Percentiles rank a stretch among this genome's conserved stretches.
Evolutionary conservation across 2,113 vertebrate genomes (phyloP).

Genomic region (Labrus mixtus): DNA sequence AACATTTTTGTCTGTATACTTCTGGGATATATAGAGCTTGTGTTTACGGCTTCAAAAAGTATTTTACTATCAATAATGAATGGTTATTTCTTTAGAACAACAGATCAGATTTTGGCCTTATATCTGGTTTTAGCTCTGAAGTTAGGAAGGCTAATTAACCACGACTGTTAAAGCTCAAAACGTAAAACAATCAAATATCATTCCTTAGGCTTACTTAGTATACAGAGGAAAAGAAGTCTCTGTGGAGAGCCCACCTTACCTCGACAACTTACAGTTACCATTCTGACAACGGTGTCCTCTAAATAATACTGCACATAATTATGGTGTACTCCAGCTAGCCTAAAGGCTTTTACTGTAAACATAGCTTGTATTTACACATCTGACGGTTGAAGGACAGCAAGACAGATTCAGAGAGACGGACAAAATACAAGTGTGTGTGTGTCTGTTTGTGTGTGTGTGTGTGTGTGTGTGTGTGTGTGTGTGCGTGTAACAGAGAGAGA

Average conservation of each 20-base stretch:
- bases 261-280: slow-evolving; percentile 39
- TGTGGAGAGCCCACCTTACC: slow-evolving; percentile 37
- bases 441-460: background rate
- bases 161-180: background rate
- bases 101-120: background rate
- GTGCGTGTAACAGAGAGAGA: background rate
- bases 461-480: background rate
- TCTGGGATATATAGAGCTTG: too few species aligned
- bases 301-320: slow-evolving; percentile 68
- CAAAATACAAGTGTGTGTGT: slow-evolving; percentile 20
- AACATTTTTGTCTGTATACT: too few species aligned
- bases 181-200: slow-evolving; percentile 1
- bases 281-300: slow-evolving; percentile 50
- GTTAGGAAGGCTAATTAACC: too few species aligned
- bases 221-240: background rate
- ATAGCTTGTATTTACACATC: slow-evolving; percentile 70
- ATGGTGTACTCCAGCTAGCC: slow-evolving; percentile 60
- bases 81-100: background rate
- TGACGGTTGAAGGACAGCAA: slow-evolving; percentile 56
- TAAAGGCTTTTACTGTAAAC: slow-evolving; percentile 67
- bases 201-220: background rate
- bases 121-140: too few species aligned
- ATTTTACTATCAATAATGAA: too few species aligned
- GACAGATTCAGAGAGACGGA: slow-evolving; percentile 27
- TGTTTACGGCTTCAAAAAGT: too few species aligned